Base-by-base conservation (phyloP, 2,888 invertebrate species). In the Helleia helle region DNA sequence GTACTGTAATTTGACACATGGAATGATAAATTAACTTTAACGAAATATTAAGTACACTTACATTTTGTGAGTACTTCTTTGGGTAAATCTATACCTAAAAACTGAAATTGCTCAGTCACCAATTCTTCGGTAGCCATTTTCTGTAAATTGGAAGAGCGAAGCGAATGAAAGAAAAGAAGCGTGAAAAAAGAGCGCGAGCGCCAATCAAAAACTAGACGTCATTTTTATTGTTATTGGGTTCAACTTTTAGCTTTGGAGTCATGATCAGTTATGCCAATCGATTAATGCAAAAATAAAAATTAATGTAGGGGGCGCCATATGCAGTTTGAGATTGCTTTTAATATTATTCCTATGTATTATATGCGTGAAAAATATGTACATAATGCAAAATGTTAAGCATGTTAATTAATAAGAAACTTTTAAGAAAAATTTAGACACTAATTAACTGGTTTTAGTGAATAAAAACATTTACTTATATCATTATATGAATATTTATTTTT, bases 61-160 rank as follows among this genome's bases (percentile, higher is more conserved):
- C 84, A 90, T 87, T 88, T 89, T 38, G 68, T 67, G 48, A 90
- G 58, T 37, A 89, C 83, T 55, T 85, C 80, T 44, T 72, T 79
- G 36, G 68, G 65, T 43, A 88, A 79, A 55, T 87, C 87, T 49
- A 88, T 81, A 48, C 89, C 89, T 53, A 89, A 79, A 69, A 87
- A 87, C 62, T 87, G 86, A 73, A 88, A 89, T 69, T 89, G 88
- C 73, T 87, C 86, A 64, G 84, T 85, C 77, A 87, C 77, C 75
- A 77, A 80, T 62, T 86, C 80, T 52, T 76, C 80, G 76, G 80
- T 72, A 71, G 84, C 86, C 86, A 86, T 86, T 81, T 84, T 85
- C 76, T 76, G 55, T 66, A 45, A 56, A 54, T 55, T 54, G 53
- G 51, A 56, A 55, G 55, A 55, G 52, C 50, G 53, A 56, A 59